Evolutionary conservation across 2,797 vertebrate genomes (phyloP), one percentile per base, ranked within the genome.

Genomic region (Peromyscus attwateri): DNA sequence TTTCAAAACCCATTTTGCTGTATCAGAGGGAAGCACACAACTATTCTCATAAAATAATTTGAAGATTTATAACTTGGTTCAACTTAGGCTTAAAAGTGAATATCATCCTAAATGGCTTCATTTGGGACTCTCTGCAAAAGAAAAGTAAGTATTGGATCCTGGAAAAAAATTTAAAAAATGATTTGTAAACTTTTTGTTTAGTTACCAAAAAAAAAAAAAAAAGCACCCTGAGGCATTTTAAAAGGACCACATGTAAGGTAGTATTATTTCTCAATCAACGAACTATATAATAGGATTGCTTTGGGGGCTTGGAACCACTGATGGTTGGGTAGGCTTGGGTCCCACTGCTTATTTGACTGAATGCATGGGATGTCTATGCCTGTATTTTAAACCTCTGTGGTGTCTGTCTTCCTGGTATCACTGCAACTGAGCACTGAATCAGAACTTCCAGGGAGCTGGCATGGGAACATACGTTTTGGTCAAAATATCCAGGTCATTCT

Each of bases 11-110:
- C 90, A 19, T 62, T 83, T 80, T 84, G 10, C 34, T 34, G 52
- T 6, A 89, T 87, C 34, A 66, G 57, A 87, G 34, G 23, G 10
- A 95, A 1, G 40, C 27, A 85, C 80, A 55, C 91, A 40, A 13
- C 31, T 89, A 64, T 17, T 68, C 6, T 43, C 82, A 34, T 84
- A 57, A 57, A 3, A 64, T 49, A 95, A 93, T 75, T 68, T 90
- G 81, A 95, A 37, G 52, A 94, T 46, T 73, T 76, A 55, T 27
- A 92, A 68, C 87, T 68, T 49, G 94, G 29, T 71, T 96, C 34
- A 92, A 96, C 96, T 88, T 94, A 96, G 91, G 91, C 70, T 23
- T 25, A 29, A 27, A n/a, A 95, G 70, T 91, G 87, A 95, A 76
- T 89, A 87, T 71, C 66, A 87, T 49, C 34, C n/a, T 66, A 17